These are phyloP conservation scores for Cantharis rustica DNA, from an alignment of 2,888 invertebrate species.

Conservation along the genomic window DNA sequence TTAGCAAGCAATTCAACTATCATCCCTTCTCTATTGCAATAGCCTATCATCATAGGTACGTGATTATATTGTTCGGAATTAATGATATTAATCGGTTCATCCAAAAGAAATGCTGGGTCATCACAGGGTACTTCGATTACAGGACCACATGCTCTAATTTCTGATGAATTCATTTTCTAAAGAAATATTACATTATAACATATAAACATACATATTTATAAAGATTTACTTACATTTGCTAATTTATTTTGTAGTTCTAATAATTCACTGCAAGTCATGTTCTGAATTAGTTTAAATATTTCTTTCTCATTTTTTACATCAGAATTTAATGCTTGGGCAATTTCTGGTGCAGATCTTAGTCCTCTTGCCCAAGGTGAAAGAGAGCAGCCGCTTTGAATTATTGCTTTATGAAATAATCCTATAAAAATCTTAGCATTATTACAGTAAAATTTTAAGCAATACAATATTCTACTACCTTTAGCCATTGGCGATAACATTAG, in stretches of 20 bases:
- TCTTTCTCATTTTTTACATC: constrained; percentile 41
- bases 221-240: constrained; percentile 21
- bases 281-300: constrained; percentile 50
- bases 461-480: constrained; percentile 40
- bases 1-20: constrained; percentile 33
- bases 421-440: not conserved
- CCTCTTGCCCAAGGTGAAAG: constrained; percentile 13
- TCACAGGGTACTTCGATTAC: constrained; percentile 35
- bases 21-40: constrained; percentile 42
- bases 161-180: not conserved
- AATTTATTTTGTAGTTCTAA: constrained; percentile 26
- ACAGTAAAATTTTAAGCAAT: not conserved
- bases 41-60: constrained; percentile 44
- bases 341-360: constrained; percentile 45
- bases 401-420: constrained; percentile 16
- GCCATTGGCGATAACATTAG: constrained; percentile 58
- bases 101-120: constrained; percentile 37
- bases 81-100: constrained; percentile 39
- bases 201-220: no score
- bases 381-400: constrained; percentile 12
- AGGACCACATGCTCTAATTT: constrained; percentile 28
- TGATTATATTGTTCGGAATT: constrained; percentile 37
- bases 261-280: constrained; percentile 11
- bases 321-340: constrained; percentile 32
- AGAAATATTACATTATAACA: no score